A percentile compares a stretch with the other conserved stretches of the same genome.
These are phyloP conservation scores for Scalopus aquaticus DNA, from an alignment of 2,113 vertebrate species.

Conservation along the genomic window DNA sequence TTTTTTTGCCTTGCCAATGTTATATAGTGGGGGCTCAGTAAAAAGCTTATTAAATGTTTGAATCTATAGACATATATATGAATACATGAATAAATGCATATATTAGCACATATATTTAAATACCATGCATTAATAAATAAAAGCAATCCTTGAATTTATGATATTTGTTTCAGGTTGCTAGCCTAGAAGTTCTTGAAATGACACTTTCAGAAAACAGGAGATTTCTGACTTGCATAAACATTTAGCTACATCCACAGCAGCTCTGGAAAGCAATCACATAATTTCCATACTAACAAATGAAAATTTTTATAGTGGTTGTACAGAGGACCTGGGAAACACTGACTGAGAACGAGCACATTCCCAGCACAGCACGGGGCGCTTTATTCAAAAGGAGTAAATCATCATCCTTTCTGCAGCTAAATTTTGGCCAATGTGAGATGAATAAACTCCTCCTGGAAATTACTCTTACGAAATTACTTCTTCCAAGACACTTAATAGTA, in stretches of 20 bases:
- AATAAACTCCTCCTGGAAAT: conserved; percentile 76
- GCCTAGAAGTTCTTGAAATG: not conserved
- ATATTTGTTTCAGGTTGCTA: not conserved
- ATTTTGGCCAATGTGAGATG: conserved; percentile 58
- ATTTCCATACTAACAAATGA: conserved; percentile 23
- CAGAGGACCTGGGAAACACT: not conserved
- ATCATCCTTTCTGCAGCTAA: conserved; percentile 10
- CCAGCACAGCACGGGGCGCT: not conserved
- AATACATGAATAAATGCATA: conserved; percentile 12
- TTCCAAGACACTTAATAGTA: conserved; percentile 67
- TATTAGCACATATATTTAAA: conserved; percentile 36
- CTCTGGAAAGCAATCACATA: not conserved
- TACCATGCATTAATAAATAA: not conserved
- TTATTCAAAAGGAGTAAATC: conserved; percentile 50
- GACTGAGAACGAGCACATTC: not conserved
- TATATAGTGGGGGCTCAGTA: not conserved
- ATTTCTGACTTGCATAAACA: conserved; percentile 39
- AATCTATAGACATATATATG: not conserved
- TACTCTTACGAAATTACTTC: conserved; percentile 73
- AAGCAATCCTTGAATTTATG: conserved; percentile 27
- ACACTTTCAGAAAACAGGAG: not conserved
- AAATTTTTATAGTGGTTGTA: not conserved
- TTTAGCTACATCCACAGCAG: conserved; percentile 11
- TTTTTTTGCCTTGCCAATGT: conserved; percentile 29
- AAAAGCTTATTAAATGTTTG: conserved; percentile 38